Evolutionary conservation across 2,797 vertebrate species (phyloP).

Genomic region (Pangasius krempfi): DNA sequence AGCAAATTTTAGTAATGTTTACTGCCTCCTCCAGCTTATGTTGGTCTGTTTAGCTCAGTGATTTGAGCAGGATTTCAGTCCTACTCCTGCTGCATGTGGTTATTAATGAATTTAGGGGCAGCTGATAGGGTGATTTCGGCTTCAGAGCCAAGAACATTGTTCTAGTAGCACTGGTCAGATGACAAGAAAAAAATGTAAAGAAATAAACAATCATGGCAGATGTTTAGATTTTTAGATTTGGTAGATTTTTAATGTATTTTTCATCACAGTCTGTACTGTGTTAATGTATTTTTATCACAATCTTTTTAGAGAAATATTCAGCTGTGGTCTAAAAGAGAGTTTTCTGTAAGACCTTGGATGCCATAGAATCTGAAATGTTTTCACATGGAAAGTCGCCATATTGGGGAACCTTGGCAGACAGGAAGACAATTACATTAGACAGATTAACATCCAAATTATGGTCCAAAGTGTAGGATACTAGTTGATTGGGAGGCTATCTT

Average conservation of each 20-base stretch:
- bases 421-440: background rate
- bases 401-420: background rate
- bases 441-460: background rate
- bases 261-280: background rate
- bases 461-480: background rate
- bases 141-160: constrained; percentile 2
- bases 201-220: background rate
- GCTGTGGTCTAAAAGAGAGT: background rate
- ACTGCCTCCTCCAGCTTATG: constrained; percentile 18
- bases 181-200: background rate
- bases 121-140: background rate
- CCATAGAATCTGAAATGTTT: background rate
- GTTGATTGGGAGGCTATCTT: background rate
- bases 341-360: constrained; percentile 1
- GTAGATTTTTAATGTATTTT: background rate
- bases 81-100: background rate
- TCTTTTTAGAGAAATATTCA: background rate
- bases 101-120: constrained; percentile 59
- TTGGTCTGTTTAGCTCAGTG: constrained; percentile 50
- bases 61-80: constrained; percentile 64
- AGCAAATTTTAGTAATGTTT: background rate
- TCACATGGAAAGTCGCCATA: background rate
- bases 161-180: background rate
- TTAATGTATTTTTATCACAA: background rate
- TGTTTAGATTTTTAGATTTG: background rate